Base-by-base conservation (phyloP, 2,888 invertebrate species). In the Chydorus sphaericus region DNA sequence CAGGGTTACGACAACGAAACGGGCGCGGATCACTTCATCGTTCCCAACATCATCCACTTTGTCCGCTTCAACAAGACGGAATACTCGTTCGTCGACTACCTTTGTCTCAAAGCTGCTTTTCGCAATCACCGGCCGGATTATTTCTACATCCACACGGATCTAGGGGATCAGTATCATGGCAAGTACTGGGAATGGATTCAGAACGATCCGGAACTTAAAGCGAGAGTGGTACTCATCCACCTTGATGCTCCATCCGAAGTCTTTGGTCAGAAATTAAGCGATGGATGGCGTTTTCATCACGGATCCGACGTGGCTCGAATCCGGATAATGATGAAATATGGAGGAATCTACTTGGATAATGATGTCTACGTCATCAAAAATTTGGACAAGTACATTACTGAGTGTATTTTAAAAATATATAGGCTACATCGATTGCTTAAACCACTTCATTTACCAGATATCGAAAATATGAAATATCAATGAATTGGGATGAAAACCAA, bases 291-390 rank as follows among this genome's bases (percentile, higher is more conserved):
- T 30, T 36, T 60, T 4, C 55, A 54, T 26, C 60, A 60, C 30
- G 59, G 37, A 11, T 60, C 60, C 14, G 60, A 60, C 39, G 29
- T 60, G 14, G 59, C 56, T 20, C 44, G 60, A n/a, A 60, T 68
- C n/a, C 55, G 60, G n/a, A 60, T 67, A 18, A 55, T 68, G 28
- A 63, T 61, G 60, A 49, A 62, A 48, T 63, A 63, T 54, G 68
- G 68, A 8, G 68, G 68, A 5, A 68, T 68, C 53, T 68, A 62
- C 57, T 59, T 68, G 28, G 68, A 68, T 57, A 65, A 64, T 44
- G 68, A 68, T 56, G 61, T 63, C 4, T 67, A 62, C 58, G 58
- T 68, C n/a, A 62, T 68, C 6, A 61, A 63, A 51, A 63, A 62
- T 10, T 56, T 68, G 48, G 61, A 67, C 54, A n/a, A n/a, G n/a